These are phyloP conservation scores for Drosophila neoperkinsi DNA, from an alignment of 2,888 invertebrate species.

Conservation along the genomic window DNA sequence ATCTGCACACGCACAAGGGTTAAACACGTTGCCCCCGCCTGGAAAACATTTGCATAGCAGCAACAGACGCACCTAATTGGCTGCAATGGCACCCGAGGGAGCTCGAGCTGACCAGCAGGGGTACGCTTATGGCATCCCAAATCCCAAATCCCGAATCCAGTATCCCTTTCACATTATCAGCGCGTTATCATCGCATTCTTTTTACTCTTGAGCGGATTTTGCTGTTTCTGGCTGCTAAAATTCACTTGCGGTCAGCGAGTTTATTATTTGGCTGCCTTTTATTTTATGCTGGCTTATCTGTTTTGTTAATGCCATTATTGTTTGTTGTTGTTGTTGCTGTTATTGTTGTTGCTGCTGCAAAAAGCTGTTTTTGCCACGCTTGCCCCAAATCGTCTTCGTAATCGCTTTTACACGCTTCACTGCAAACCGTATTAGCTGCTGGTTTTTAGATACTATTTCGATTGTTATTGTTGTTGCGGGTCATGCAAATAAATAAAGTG, in stretches of 20 bases:
- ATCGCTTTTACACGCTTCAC: constrained; percentile 84
- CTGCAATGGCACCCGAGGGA: constrained; percentile 85
- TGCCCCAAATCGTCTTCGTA: constrained; percentile 65
- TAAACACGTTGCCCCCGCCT: constrained; percentile 13
- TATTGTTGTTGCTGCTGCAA: constrained; percentile 27
- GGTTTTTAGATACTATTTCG: constrained; percentile 39
- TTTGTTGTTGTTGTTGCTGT: constrained; percentile 32
- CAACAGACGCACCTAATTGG: constrained; percentile 84
- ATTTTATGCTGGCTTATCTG: constrained; percentile 74
- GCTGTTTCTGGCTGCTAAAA: constrained; percentile 17
- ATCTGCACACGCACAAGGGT: constrained; percentile 79
- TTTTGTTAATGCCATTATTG: constrained; percentile 38
- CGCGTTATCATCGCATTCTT: constrained; percentile 77
- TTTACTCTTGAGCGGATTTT: constrained; percentile 58
- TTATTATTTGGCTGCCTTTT: constrained; percentile 80
- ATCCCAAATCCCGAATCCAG: constrained; percentile 4
- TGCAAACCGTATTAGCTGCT: constrained; percentile 79
- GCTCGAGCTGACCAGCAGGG: constrained; percentile 51
- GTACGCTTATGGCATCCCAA: constrained; percentile 24
- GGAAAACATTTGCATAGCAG: constrained; percentile 81
- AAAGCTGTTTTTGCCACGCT: constrained; percentile 65
- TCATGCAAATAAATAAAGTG: constrained; percentile 38
- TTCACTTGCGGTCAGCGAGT: constrained; percentile 73
- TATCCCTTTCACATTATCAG: constrained; percentile 66
- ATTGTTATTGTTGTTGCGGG: constrained; percentile 30